Percentiles rank a stretch among this genome's conserved stretches.
These are phyloP conservation scores for Loripinus fragilis DNA, from an alignment of 2,888 invertebrate species.

Conservation along the genomic window DNA sequence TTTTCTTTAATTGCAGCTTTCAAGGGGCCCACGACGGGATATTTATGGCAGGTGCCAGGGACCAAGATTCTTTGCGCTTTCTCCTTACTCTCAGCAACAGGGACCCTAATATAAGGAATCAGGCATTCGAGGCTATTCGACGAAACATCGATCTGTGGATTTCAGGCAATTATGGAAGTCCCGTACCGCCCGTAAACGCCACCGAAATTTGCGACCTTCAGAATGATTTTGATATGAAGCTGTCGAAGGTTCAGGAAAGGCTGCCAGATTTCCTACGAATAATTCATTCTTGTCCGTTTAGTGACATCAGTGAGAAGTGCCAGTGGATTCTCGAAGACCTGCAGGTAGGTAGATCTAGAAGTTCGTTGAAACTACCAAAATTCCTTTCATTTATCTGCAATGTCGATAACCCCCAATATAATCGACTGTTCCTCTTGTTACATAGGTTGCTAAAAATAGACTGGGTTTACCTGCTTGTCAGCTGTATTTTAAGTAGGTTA, in stretches of 20 bases:
- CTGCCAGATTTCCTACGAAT: constrained; percentile 86
- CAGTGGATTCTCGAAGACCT: constrained; percentile 86
- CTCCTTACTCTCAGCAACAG: constrained; percentile 64
- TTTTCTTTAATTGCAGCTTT: constrained; percentile 17
- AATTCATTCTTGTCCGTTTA: constrained; percentile 86
- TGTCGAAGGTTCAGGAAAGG: constrained; percentile 85
- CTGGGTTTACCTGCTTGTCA: constrained; percentile 4
- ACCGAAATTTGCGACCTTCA: constrained; percentile 41
- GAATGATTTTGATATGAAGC: constrained; percentile 83
- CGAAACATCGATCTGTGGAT: constrained; percentile 67
- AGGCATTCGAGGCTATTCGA: constrained; percentile 59
- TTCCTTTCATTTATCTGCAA: background rate
- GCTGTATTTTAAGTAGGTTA: no score
- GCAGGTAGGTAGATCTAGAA: constrained; percentile 84
- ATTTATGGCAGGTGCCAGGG: constrained; percentile 51
- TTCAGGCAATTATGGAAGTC: constrained; percentile 55
- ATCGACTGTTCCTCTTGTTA: background rate
- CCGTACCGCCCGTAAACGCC: constrained; percentile 65
- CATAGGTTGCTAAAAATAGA: background rate
- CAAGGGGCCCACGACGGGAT: constrained; percentile 26
- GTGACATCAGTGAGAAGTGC: constrained; percentile 86
- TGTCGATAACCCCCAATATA: background rate
- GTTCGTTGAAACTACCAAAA: no score
- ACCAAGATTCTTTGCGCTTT: constrained; percentile 68
- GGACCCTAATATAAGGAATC: constrained; percentile 61